phyloP scores from a whole-genome alignment of 2,797 vertebrate genomes.

The Garrulus glandarius region DNA sequence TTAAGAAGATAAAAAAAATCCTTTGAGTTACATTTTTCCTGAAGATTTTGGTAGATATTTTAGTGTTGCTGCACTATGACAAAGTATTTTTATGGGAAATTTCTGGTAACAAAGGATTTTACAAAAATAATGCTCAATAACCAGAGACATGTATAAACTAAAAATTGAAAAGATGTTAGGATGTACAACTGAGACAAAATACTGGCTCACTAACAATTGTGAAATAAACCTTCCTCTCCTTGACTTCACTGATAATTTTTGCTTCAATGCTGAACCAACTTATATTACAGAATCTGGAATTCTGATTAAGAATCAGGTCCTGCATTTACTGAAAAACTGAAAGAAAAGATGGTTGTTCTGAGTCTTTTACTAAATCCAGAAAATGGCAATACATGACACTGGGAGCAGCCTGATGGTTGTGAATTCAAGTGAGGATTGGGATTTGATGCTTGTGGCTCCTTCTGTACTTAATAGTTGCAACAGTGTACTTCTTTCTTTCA shows the following conservation, averaged over 20 bases:
- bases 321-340: neutral
- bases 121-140: neutral
- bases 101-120: neutral
- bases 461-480: neutral
- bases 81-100: neutral
- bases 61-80: neutral
- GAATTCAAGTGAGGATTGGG: neutral
- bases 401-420: neutral
- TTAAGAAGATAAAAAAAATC: slow-evolving; percentile 1
- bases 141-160: neutral
- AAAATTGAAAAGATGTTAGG: neutral
- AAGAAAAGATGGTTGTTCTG: neutral
- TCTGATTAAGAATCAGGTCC: neutral
- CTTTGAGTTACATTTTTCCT: neutral
- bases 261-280: neutral
- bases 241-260: neutral
- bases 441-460: neutral
- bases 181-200: neutral
- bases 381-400: neutral
- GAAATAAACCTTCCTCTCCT: neutral
- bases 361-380: neutral
- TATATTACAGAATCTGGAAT: neutral
- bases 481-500: neutral
- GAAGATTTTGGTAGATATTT: neutral
- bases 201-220: neutral